Base-by-base conservation (phyloP, 2,797 vertebrate species). In the Hoplostethus atlanticus region DNA sequence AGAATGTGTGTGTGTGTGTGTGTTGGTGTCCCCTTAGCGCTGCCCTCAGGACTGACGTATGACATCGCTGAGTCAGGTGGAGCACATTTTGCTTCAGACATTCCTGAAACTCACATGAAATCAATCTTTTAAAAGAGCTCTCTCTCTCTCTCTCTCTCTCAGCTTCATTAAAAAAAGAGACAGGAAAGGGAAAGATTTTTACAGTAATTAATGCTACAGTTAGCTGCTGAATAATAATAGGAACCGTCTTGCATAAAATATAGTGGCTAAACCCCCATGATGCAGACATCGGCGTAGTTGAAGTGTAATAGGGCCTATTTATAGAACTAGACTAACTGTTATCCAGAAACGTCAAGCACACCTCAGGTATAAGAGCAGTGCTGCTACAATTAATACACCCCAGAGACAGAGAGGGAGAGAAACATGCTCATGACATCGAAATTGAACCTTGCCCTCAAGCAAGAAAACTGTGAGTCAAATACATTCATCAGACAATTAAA, bases 171-270 rank as follows among this genome's bases (percentile, higher is more conserved):
- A 83, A 58, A 58, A 81, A 76, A 66, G 95, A 95, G 94, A 96
- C 94, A 94, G 95, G 96, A 56, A 94, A 91, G 92, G 95, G 91
- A 95, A 95, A 95, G 93, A 95, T 94, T 97, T 97, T 96, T 71
- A 64, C 95, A 95, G 96, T 98, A 97, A 98, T 98, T 97, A 98
- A 98, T 97, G 96, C 96, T 95, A 96, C 96, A 96, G 95, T 96
- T 96, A 96, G 95, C 95, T 96, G 92, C 96, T 97, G 96, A 97
- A 98, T 98, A 98, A 98, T 98, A 98, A 98, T 96, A 96, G 93
- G 94, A 96, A 96, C 91, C 94, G 96, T 94, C 95, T 93, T 96
- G 95, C 96, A 97, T 97, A 97, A 97, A 97, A 98, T 96, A 96
- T 96, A 94, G 95, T 93, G 90, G 96, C 95, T 96, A 97, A 97